These are phyloP conservation scores for Anoplopoma fimbria DNA, from an alignment of 2,113 vertebrate species.

Conservation along the genomic window DNA sequence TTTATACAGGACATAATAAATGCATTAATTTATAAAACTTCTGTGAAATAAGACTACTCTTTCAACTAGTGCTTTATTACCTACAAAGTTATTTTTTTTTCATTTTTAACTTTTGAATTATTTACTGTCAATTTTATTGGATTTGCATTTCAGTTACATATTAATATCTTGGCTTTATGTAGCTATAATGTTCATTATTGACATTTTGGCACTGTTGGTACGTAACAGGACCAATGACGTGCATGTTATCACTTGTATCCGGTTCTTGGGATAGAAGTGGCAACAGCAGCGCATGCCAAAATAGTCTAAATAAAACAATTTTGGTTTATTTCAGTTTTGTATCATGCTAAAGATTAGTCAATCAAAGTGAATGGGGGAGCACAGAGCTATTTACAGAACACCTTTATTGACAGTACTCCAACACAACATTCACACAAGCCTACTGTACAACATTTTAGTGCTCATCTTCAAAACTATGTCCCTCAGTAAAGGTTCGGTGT, in stretches of 20 bases:
- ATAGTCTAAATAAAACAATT: background rate
- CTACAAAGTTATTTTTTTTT: background rate
- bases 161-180: background rate
- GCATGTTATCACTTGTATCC: constrained; percentile 3
- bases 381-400: constrained; percentile 56
- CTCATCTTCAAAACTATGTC: constrained; percentile 59
- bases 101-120: background rate
- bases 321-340: background rate
- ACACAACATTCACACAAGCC: constrained; percentile 74
- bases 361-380: constrained; percentile 9
- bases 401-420: constrained; percentile 79
- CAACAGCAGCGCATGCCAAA: constrained; percentile 9
- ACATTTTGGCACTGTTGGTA: background rate
- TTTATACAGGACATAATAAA: constrained; percentile 63
- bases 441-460: constrained; percentile 64
- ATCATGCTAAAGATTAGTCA: constrained; percentile 10
- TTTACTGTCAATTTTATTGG: background rate
- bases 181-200: background rate
- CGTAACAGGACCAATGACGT: background rate
- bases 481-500: constrained; percentile 48
- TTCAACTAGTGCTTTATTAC: background rate
- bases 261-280: background rate
- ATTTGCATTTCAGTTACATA: background rate
- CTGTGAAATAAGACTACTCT: background rate
- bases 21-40: constrained; percentile 12